These are phyloP conservation scores for Brachystomella parvula DNA, from an alignment of 1,140 invertebrate species.

Conservation along the genomic window DNA sequence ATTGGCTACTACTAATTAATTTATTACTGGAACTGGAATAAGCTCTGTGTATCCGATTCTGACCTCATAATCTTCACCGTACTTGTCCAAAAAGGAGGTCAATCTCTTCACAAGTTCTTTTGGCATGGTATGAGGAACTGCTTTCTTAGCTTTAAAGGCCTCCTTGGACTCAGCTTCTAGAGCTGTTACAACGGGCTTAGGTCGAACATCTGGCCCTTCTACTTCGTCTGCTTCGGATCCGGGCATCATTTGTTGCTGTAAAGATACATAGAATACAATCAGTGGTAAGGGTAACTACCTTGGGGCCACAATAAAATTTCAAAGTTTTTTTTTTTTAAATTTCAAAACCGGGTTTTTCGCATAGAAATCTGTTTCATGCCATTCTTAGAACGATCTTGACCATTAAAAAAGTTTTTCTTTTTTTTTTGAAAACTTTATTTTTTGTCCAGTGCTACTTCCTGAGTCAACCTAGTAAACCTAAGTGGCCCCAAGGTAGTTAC, in stretches of 20 bases:
- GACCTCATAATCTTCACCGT: constrained; percentile 37
- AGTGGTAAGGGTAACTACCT: constrained; percentile 5
- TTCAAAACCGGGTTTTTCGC: no score
- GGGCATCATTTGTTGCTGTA: constrained; percentile 20
- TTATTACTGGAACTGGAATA: not conserved
- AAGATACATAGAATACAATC: not conserved
- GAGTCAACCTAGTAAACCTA: no score
- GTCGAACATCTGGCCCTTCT: not conserved
- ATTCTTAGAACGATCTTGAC: no score
- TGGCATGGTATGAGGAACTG: constrained; percentile 25
- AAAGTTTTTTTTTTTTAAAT: no score
- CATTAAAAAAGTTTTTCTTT: not conserved
- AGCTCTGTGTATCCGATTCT: not conserved
- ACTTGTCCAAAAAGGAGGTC: constrained; percentile 28
- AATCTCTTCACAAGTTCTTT: constrained; percentile 32
- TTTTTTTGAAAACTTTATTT: no score
- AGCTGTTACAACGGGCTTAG: constrained; percentile 7
- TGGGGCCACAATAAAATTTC: no score
- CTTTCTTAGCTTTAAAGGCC: constrained; percentile 25
- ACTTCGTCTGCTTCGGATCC: not conserved
- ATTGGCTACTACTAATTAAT: not conserved
- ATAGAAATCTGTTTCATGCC: no score
- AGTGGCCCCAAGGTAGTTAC: not conserved
- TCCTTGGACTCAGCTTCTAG: constrained; percentile 21
- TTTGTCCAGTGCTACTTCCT: no score